These are phyloP conservation scores for Nestor notabilis DNA, from an alignment of 2,113 vertebrate genomes.

Conservation along the genomic window DNA sequence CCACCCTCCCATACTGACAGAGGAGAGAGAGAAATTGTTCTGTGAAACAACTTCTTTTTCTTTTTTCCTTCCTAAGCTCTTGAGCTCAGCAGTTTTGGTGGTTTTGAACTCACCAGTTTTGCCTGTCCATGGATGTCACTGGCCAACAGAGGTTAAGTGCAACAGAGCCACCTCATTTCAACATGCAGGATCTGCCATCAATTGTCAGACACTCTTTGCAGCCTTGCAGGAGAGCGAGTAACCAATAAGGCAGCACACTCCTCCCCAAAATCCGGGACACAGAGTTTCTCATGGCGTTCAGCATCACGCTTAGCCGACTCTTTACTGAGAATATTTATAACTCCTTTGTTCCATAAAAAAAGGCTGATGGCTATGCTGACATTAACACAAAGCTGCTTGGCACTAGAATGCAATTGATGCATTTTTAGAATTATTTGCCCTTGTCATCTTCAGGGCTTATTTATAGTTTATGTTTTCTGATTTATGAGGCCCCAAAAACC, in stretches of 20 bases:
- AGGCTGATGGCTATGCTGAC: conserved; percentile 14
- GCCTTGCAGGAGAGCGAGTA: not conserved
- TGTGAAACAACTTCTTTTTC: accelerated
- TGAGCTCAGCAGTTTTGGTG: not conserved
- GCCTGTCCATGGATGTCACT: not conserved
- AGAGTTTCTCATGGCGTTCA: not conserved
- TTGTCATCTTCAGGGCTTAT: not conserved
- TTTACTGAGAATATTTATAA: not conserved
- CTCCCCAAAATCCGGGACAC: not conserved
- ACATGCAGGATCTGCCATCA: accelerated
- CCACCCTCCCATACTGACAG: not conserved
- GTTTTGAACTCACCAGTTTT: not conserved
- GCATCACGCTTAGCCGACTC: not conserved
- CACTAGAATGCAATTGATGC: not conserved
- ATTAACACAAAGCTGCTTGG: conserved; percentile 6
- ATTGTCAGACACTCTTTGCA: not conserved
- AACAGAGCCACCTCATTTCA: not conserved
- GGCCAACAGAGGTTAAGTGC: not conserved
- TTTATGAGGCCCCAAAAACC: not conserved
- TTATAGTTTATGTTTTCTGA: not conserved
- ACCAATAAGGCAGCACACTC: not conserved
- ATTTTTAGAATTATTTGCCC: conserved; percentile 21
- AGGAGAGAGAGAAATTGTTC: not conserved
- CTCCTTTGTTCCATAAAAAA: not conserved
- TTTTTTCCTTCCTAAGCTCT: too few relatives aligned